These are phyloP conservation scores for Sebastes baramenuke DNA, from an alignment of 2,797 vertebrate genomes.

Conservation along the genomic window DNA sequence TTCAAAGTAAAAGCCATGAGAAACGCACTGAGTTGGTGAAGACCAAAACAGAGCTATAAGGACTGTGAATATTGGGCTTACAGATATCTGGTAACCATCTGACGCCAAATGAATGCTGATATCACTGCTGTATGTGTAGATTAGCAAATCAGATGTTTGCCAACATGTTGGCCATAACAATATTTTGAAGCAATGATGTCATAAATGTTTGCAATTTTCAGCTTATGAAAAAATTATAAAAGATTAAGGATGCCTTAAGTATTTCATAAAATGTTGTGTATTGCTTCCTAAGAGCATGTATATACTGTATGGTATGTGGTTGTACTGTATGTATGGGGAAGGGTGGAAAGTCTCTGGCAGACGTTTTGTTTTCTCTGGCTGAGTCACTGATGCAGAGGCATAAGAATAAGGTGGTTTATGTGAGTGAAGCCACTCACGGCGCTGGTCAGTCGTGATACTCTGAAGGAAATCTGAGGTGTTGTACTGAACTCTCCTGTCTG, in stretches of 20 bases:
- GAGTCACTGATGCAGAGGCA: conserved; percentile 47
- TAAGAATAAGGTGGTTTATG: neutral
- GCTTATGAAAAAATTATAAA: neutral
- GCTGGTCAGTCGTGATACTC: conserved; percentile 50
- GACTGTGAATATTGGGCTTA: neutral
- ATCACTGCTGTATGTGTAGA: neutral
- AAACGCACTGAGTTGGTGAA: neutral
- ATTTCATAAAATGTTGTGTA: neutral
- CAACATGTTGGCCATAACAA: neutral
- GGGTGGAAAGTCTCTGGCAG: neutral
- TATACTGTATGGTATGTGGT: neutral
- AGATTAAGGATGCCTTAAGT: neutral
- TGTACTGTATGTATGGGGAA: neutral
- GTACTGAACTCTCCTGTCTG: conserved; percentile 39
- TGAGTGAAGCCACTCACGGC: conserved; percentile 30
- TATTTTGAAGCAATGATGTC: neutral
- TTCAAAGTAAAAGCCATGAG: neutral
- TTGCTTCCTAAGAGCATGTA: neutral
- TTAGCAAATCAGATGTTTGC: neutral
- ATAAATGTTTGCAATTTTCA: neutral
- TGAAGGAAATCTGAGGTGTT: conserved; percentile 62
- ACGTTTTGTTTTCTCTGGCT: conserved; percentile 24
- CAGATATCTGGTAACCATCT: neutral
- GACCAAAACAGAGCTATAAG: neutral
- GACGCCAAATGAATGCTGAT: neutral